Base-by-base conservation (phyloP, 2,888 invertebrate species). In the Troides aeacus region DNA sequence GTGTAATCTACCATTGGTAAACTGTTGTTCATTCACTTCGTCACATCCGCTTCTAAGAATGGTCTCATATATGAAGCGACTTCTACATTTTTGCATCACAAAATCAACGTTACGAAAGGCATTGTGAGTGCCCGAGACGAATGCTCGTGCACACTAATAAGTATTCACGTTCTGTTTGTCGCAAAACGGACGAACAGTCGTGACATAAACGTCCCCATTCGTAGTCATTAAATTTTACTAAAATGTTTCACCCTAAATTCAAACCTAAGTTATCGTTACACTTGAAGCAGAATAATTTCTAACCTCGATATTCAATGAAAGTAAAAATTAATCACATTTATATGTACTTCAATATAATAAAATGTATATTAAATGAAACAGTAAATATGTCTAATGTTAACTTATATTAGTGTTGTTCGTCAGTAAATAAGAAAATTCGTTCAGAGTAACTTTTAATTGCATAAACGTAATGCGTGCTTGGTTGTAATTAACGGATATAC, bases 81-180 rank as follows among this genome's bases (percentile, higher is more conserved):
- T 72, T 66, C 69, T 39, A 62, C 62, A 57, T 66, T 72, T 72
- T 72, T 70, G 64, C 67, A 62, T 67, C 62, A 72, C 67, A 69
- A 66, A 68, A 69, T 39, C 39, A 42, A 67, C 53, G 58, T 72
- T 72, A 72, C 72, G 72, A 72, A 72, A 70, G 63, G 61, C 70
- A 70, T 64, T 64, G 64, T 70, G 21, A 21, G 12, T 64, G 46
- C 46, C 39, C 2, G 67, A 61, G 56, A 56, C 53, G 63, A 67
- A 46, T 67, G 64, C 42, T 59, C 58, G 62, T 62, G 21, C 66
- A 60, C 62, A 39, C 59, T 64, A 70, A 66, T 57, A 61, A 60
- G 61, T 61, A 69, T 77, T 76, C 75, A 74, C 81, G 81, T 78
- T 80, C 81, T 81, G 81, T 78, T 81, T 80, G 73, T 74, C 79